Evolutionary conservation across 2,797 vertebrate genomes (phyloP).

Genomic region (Simalia tracyae): DNA sequence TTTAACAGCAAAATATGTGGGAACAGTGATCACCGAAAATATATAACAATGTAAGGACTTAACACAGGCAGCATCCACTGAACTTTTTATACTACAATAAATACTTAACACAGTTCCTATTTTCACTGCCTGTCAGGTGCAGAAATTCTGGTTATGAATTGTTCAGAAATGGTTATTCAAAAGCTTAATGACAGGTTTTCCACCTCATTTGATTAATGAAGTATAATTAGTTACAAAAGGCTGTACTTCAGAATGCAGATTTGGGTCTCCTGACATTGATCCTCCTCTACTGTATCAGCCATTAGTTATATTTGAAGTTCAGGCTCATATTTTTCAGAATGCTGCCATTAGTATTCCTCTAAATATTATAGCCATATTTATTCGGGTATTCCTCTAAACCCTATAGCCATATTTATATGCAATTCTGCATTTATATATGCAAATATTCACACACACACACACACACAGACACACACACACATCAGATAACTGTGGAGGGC

Average conservation of each 20-base stretch:
- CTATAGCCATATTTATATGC: neutral
- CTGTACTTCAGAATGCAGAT: slow-evolving; percentile 4
- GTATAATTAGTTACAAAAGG: slow-evolving; percentile 28
- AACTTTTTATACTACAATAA: neutral
- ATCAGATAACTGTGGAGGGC: neutral
- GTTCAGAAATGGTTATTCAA: neutral
- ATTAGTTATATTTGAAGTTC: slow-evolving; percentile 11
- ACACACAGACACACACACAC: neutral
- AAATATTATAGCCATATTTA: neutral
- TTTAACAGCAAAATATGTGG: neutral
- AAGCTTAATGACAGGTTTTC: slow-evolving; percentile 33
- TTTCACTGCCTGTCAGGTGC: neutral
- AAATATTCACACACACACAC: neutral
- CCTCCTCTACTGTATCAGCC: slow-evolving; percentile 9
- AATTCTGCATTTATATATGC: neutral
- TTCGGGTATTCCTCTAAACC: neutral
- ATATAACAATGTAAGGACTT: neutral
- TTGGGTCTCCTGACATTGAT: slow-evolving; percentile 5
- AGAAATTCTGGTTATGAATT: neutral
- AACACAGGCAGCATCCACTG: neutral
- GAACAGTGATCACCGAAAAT: neutral
- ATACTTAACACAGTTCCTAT: neutral
- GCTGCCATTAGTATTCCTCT: neutral
- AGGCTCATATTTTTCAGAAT: neutral
- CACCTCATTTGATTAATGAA: slow-evolving; percentile 30